A percentile compares a stretch with the other conserved stretches of the same genome.
These are phyloP conservation scores for Nannoperca obscura DNA, from an alignment of 2,797 vertebrate species.

Conservation along the genomic window DNA sequence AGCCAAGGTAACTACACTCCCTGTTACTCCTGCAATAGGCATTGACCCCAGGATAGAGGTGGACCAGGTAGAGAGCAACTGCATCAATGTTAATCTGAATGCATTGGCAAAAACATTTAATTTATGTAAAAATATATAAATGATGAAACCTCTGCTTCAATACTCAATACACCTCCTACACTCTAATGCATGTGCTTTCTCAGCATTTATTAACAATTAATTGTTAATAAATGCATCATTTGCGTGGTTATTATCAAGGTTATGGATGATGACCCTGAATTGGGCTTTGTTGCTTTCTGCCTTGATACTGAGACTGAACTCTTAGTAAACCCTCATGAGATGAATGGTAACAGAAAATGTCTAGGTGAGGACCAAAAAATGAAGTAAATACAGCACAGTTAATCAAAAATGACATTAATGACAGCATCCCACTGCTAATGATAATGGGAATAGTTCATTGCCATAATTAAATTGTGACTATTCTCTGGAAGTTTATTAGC, in stretches of 20 bases:
- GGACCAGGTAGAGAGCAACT: neutral
- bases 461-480: conserved; percentile 59
- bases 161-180: too few relatives aligned
- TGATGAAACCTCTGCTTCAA: neutral
- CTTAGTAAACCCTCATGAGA: conserved; percentile 1
- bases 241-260: neutral
- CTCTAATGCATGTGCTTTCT: neutral
- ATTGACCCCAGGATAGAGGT: conserved; percentile 28
- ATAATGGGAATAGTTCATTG: conserved; percentile 62
- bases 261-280: conserved; percentile 18
- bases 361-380: conserved; percentile 4
- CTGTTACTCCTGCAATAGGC: conserved; percentile 15
- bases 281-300: conserved; percentile 12
- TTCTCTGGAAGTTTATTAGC: conserved; percentile 52
- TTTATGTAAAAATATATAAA: neutral
- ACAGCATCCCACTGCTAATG: conserved; percentile 50
- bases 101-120: neutral
- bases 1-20: conserved; percentile 42
- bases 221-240: conserved; percentile 17
- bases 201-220: too few relatives aligned
- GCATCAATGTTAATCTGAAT: conserved; percentile 38
- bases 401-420: conserved; percentile 64
- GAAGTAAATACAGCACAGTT: conserved; percentile 36
- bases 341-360: conserved; percentile 4
- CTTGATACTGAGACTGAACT: neutral